phyloP scores from a whole-genome alignment of 2,888 invertebrate species.

The Cacoxenus indagator region DNA sequence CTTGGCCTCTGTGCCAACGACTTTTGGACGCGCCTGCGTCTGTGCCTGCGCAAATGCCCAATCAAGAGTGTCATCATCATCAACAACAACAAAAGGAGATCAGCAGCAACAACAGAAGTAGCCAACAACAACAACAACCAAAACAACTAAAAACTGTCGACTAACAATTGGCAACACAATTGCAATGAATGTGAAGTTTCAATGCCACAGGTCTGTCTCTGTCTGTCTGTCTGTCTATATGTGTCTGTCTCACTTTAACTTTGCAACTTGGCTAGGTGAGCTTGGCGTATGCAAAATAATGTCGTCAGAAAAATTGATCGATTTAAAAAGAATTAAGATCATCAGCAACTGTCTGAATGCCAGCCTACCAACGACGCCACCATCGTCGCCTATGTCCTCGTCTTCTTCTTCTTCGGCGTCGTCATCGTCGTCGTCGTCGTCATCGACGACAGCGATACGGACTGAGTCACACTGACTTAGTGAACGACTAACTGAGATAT shows the following conservation, averaged over 20 bases:
- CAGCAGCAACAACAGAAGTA: slow-evolving; percentile 6
- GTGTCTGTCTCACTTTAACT: not conserved
- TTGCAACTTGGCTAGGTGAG: slow-evolving; percentile 15
- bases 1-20: too few species aligned
- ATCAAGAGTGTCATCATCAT: slow-evolving; percentile 20
- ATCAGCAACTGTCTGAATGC: slow-evolving; percentile 37
- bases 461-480: slow-evolving; percentile 57
- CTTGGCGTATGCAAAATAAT: slow-evolving; percentile 55
- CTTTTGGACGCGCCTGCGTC: slow-evolving; percentile 24
- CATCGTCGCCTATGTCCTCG: too few species aligned
- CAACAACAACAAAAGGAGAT: slow-evolving; percentile 8
- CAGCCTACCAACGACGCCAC: too few species aligned
- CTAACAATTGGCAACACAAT: slow-evolving; percentile 42
- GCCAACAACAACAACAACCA: slow-evolving; percentile 8
- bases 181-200: slow-evolving; percentile 31
- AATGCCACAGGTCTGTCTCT: slow-evolving; percentile 31
- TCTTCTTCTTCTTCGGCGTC: too few species aligned
- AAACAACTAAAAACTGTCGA: slow-evolving; percentile 38
- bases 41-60: slow-evolving; percentile 22
- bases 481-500: slow-evolving; percentile 48
- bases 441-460: not conserved
- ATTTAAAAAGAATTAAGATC: slow-evolving; percentile 67
- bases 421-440: too few species aligned
- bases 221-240: not conserved
- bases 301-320: slow-evolving; percentile 66